Evolutionary conservation across 2,797 vertebrate genomes (phyloP).

Genomic region (Acipenser ruthenus): DNA sequence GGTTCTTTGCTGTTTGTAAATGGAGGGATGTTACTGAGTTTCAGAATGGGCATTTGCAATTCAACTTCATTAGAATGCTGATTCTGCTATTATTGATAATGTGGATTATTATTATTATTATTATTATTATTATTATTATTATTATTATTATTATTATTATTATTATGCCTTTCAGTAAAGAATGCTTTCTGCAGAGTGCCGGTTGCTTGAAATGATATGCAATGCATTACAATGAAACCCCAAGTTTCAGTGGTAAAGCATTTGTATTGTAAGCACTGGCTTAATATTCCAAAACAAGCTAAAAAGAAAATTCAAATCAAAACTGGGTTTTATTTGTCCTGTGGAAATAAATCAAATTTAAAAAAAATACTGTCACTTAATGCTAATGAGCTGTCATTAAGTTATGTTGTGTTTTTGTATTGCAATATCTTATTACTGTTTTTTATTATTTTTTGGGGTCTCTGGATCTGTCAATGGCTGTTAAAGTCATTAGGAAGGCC

Average conservation of each 20-base stretch:
- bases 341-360: conserved; percentile 50
- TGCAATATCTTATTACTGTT: conserved; percentile 53
- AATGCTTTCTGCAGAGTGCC: conserved; percentile 30
- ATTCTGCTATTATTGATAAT: conserved; percentile 11
- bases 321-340: conserved; percentile 47
- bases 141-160: conserved; percentile 20
- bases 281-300: conserved; percentile 33
- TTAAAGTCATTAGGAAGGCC: conserved; percentile 46
- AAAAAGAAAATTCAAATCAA: conserved; percentile 47
- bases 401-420: conserved; percentile 70
- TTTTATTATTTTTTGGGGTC: conserved; percentile 35
- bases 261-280: conserved; percentile 29
- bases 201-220: conserved; percentile 31
- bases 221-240: conserved; percentile 36
- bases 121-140: conserved; percentile 23
- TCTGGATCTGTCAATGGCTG: conserved; percentile 50
- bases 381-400: conserved; percentile 78
- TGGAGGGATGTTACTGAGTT: conserved; percentile 53
- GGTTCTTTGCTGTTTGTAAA: conserved; percentile 43
- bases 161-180: conserved; percentile 36
- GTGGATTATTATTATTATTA: conserved; percentile 1
- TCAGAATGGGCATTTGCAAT: conserved; percentile 23
- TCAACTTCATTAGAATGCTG: conserved; percentile 21
- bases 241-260: conserved; percentile 24
- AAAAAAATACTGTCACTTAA: conserved; percentile 67